Conservation (phyloP, 2,113 vertebrate species). For the Erpornis zantholeuca region DNA sequence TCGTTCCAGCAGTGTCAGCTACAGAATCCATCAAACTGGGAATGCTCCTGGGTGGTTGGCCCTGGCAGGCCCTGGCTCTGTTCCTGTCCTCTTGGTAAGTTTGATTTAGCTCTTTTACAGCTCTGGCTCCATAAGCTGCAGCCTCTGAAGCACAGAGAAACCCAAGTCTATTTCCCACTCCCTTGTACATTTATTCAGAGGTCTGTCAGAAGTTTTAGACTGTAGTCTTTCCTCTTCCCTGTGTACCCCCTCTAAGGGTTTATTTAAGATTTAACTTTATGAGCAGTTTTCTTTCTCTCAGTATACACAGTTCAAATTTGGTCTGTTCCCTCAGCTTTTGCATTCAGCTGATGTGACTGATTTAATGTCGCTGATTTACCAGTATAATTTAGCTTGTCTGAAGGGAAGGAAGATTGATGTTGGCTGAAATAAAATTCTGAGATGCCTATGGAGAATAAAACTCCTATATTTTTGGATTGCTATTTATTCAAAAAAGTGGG, state of each 20-base stretch:
- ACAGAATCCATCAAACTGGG: background rate
- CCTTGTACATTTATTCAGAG: background rate
- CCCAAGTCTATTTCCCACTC: background rate
- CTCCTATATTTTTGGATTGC: background rate
- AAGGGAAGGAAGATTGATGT: constrained; percentile 7
- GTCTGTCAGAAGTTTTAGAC: background rate
- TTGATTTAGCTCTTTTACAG: background rate
- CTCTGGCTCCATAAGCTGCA: background rate
- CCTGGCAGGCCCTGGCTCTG: fast-evolving
- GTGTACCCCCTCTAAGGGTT: background rate
- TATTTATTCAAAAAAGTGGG: background rate
- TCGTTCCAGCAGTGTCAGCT: background rate
- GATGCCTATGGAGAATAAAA: background rate
- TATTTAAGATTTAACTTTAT: constrained; percentile 9
- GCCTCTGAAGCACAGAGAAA: background rate
- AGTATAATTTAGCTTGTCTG: background rate
- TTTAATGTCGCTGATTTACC: background rate
- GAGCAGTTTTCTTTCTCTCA: constrained; percentile 23
- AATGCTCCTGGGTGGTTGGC: background rate
- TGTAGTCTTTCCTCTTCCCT: background rate
- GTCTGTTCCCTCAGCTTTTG: constrained; percentile 2
- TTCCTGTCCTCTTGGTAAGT: background rate
- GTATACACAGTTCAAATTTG: background rate
- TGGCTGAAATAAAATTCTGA: constrained; percentile 20
- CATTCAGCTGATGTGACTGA: constrained; percentile 5